A percentile compares a stretch with the other conserved stretches of the same genome.
These are phyloP conservation scores for Grallaria varia DNA, from an alignment of 2,113 vertebrate genomes.

Conservation along the genomic window DNA sequence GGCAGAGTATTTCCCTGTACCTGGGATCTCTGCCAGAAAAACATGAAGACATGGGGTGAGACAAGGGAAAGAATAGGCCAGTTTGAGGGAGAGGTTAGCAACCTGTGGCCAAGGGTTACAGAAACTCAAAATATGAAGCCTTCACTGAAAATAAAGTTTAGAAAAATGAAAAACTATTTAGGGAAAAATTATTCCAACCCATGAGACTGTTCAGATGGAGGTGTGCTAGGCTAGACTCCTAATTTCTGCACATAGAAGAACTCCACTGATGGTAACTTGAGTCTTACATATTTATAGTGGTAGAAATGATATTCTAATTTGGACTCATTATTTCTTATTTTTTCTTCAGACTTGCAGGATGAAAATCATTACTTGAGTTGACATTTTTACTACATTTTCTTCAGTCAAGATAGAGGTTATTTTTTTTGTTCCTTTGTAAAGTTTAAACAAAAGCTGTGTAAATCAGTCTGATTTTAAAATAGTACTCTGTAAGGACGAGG, in stretches of 20 bases:
- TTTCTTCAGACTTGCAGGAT: neutral
- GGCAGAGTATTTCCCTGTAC: neutral
- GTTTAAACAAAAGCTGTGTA: neutral
- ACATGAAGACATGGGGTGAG: neutral
- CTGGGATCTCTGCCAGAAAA: constrained; percentile 22
- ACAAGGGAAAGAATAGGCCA: neutral
- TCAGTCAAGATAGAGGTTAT: neutral
- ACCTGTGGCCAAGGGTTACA: neutral
- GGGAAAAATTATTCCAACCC: neutral
- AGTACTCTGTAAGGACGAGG: neutral
- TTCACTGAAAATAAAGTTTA: neutral
- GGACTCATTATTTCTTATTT: neutral
- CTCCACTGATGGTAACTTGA: neutral
- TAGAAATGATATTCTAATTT: neutral
- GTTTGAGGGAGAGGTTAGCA: constrained; percentile 11
- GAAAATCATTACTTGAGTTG: neutral
- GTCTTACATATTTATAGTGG: neutral
- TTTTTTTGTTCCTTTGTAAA: neutral
- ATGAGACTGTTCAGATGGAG: neutral
- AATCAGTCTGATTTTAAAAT: neutral
- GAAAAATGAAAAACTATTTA: neutral
- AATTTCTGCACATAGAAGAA: neutral
- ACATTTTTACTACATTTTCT: neutral
- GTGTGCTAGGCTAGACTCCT: neutral
- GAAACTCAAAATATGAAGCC: neutral